Conservation (phyloP, 2,888 invertebrate genomes). For the Enoplolaimus lenunculus region DNA sequence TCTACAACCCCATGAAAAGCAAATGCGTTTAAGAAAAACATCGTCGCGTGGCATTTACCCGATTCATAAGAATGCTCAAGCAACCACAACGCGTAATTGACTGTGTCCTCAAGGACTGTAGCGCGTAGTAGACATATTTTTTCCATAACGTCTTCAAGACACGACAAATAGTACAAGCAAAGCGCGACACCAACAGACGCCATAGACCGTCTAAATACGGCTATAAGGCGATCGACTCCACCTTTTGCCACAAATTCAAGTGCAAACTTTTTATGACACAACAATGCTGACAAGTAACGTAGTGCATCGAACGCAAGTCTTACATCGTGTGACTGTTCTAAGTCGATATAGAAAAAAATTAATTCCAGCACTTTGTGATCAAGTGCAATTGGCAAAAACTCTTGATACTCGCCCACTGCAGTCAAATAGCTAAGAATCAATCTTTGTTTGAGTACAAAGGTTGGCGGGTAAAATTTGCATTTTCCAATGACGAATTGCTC, state of each 20-base stretch:
- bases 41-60: conserved; percentile 88
- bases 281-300: conserved; percentile 72
- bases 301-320: conserved; percentile 87
- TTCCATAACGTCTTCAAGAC: conserved; percentile 95
- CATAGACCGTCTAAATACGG: conserved; percentile 79
- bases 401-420: conserved; percentile 93
- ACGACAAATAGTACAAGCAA: conserved; percentile 86
- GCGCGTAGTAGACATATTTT: conserved; percentile 62
- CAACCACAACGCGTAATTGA: conserved; percentile 72
- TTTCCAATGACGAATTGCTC: conserved; percentile 74
- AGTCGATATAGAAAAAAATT: conserved; percentile 75
- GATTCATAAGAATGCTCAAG: conserved; percentile 91
- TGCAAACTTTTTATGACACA: conserved; percentile 95
- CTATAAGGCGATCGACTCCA: conserved; percentile 68
- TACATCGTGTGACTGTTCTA: conserved; percentile 72
- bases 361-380: conserved; percentile 78
- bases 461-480: conserved; percentile 75
- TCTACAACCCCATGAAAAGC: conserved; percentile 81
- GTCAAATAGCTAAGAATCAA: conserved; percentile 82
- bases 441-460: conserved; percentile 73
- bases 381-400: conserved; percentile 75
- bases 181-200: conserved; percentile 91
- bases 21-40: conserved; percentile 91
- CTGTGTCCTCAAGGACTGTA: conserved; percentile 31
- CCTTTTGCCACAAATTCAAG: conserved; percentile 80